These are phyloP conservation scores for Pocillopora meandrina DNA, from an alignment of 92 coral and sea anemone species.

Conservation along the genomic window DNA sequence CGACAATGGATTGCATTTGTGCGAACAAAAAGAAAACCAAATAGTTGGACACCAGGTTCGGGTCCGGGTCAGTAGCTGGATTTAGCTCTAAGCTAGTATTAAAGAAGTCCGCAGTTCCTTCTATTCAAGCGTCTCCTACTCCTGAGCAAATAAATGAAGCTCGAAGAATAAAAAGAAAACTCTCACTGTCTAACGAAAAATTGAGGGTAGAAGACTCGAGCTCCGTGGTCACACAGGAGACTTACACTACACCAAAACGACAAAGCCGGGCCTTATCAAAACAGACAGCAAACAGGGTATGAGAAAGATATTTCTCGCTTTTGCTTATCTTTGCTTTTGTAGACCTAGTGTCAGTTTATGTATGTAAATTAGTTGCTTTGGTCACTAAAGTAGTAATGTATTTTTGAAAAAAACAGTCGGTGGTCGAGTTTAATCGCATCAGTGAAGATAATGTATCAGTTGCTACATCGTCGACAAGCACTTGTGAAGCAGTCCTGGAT, in stretches of 20 bases:
- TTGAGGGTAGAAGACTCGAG: background rate
- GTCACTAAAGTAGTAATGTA: too few species aligned
- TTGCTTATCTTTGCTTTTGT: too few species aligned
- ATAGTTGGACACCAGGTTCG: constrained; percentile 42
- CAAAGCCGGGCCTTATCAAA: constrained; percentile 26
- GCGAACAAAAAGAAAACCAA: constrained; percentile 19
- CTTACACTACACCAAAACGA: constrained; percentile 7
- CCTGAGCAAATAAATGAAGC: constrained; percentile 44
- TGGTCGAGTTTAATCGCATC: too few species aligned
- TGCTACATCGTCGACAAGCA: too few species aligned
- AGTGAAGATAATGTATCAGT: too few species aligned
- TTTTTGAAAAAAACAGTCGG: too few species aligned
- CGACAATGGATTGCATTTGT: constrained; percentile 59
- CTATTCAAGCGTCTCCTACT: constrained; percentile 42
- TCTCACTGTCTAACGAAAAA: background rate
- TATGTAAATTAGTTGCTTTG: too few species aligned
- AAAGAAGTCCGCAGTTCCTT: constrained; percentile 41
- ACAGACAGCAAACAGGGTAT: constrained; percentile 32
- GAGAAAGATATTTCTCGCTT: background rate
- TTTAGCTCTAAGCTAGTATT: constrained; percentile 38
- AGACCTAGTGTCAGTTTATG: too few species aligned
- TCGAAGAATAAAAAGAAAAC: constrained; percentile 5
- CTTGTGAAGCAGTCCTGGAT: too few species aligned
- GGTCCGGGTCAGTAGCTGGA: constrained; percentile 49
- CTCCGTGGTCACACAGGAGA: background rate